Evolutionary conservation across 1,140 invertebrate species (phyloP), one percentile per base, ranked within the genome.

Genomic region (Cyrtorhinus lividipennis): DNA sequence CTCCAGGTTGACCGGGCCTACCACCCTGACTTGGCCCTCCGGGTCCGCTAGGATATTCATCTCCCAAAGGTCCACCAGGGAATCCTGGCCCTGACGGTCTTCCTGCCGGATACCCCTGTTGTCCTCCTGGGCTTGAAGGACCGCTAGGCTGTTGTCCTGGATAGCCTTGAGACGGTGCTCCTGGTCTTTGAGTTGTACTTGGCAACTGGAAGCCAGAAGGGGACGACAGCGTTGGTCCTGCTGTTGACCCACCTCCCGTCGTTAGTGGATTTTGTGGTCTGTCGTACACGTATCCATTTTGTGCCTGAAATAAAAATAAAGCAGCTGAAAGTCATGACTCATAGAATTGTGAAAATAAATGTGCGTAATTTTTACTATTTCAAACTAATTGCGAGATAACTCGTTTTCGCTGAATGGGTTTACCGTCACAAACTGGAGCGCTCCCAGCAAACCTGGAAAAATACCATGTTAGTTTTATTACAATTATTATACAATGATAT

Each of bases 211-310:
- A 66, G n/a, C 65, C 65, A n/a, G 63, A 64, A 8, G 65, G 65
- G 15, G 63, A 57, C 20, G 62, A 64, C 13, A 59, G 56, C 18
- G 18, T 10, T 18, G 58, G 58, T 5, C 27, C 15, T 30, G n/a
- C 26, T 59, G 58, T 27, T 18, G 10, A 13, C 5, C 20, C 48
- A 23, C 65, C 65, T 59, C 65, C 65, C 1, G 64, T 23, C 25
- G 70, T 67, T 65, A 79, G 77, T 0, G 78, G 75, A 63, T 73
- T 73, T 23, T 74, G 69, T 2, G 79, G 79, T 67, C 73, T 73
- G 62, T 78, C 76, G 68, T 81, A 81, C 57, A 76, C 77, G 65
- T 81, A 81, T 5, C 79, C 79, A 66, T 67, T 74, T 71, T 79
- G 75, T 13, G 73, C 76, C 75, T 76, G 44, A 56, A 65, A 63